Conservation (phyloP, 2,113 vertebrate species). For the Eira barbara region DNA sequence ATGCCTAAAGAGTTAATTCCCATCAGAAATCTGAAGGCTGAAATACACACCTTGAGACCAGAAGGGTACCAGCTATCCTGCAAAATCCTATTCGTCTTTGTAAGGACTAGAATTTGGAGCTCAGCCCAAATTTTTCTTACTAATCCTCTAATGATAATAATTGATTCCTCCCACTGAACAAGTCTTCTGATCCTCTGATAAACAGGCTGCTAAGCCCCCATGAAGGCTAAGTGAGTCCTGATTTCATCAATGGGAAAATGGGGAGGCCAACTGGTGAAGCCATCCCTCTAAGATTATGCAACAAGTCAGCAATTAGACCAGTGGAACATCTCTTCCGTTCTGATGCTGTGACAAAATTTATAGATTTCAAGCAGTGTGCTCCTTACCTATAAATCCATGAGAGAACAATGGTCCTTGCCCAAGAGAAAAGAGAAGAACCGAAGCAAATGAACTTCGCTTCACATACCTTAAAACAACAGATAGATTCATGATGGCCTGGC, state of each 20-base stretch:
- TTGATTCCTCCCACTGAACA: background rate
- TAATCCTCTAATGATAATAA: background rate
- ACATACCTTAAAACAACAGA: background rate
- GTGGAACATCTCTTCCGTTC: background rate
- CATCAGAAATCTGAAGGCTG: background rate
- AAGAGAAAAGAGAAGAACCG: background rate
- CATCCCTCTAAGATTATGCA: background rate
- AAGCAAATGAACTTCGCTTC: background rate
- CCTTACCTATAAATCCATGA: background rate
- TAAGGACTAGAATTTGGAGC: background rate
- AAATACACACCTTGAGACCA: background rate
- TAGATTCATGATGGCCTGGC: background rate
- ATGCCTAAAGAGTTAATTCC: background rate
- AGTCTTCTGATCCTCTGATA: background rate
- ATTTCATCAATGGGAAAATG: background rate
- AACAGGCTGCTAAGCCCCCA: background rate
- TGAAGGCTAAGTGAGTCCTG: background rate
- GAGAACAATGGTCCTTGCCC: background rate
- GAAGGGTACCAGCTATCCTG: background rate
- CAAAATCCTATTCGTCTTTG: background rate
- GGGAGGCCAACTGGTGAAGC: background rate
- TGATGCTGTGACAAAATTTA: background rate
- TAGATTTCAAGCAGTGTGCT: background rate
- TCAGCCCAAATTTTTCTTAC: background rate
- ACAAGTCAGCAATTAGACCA: background rate